Base-by-base conservation (phyloP, 2,797 vertebrate species). In the Crocidura indochinensis region DNA sequence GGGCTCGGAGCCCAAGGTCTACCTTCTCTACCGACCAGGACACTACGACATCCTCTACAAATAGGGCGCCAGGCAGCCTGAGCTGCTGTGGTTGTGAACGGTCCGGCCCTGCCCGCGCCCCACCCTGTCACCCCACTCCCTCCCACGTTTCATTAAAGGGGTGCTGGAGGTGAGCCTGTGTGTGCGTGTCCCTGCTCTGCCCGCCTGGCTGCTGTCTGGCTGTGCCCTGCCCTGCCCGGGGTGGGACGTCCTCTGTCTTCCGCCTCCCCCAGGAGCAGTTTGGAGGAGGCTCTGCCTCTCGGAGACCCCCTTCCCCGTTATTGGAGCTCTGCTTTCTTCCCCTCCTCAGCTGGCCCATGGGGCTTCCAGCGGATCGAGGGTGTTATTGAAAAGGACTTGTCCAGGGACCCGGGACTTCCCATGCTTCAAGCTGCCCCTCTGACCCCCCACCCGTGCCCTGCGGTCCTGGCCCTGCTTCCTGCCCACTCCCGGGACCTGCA, bases 41-140 rank as follows among this genome's bases (percentile, higher is more conserved):
- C 99, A 99, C 97, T 99, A 99, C 46, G 99, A 99, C 97, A 99
- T 99, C 97, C 98, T 99, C 96, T 99, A 99, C 97, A 99, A 99
- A 98, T 99, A 99, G 97, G 96, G 77, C 92, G 53, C 60, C 76
- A 56, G 53, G 15, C 65, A 10, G 11, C 53, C 4, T 62, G 51
- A 53, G 51, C 89, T 77, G 15, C 76, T 80, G 88, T n/a, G 77
- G 91, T 60, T 60, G 56, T 60, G 12, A 60, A 20, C 84, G 80
- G 26, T 44, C 90, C 93, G 89, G 89, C 80, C 91, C 95, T 97
- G 98, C 98, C 97, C 96, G 93, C 98, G 98, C 98, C 97, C 98
- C 97, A 98, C 96, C 96, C 96, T 98, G 97, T 90, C 98, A 98
- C 98, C 98, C 98, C 98, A 98, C 96, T 97, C 96, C 97, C 97